Conservation (phyloP, 2,888 invertebrate species). For the Trissolcus brochymenae region DNA sequence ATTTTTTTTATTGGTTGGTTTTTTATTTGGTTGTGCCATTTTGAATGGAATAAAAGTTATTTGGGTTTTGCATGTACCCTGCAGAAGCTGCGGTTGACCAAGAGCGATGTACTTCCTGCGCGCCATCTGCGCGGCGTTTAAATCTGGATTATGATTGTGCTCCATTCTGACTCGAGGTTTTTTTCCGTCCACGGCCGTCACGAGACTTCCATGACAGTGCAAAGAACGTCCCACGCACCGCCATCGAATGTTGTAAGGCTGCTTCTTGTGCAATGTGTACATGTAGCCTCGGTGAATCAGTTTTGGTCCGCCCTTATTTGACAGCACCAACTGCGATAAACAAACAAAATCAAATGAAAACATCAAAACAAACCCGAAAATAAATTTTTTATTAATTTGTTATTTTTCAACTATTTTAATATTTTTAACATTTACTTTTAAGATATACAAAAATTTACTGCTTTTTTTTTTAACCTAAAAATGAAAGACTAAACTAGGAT, state of each 20-base stretch:
- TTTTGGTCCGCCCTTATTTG: constrained; percentile 77
- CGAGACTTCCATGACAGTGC: constrained; percentile 76
- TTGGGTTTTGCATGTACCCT: constrained; percentile 29
- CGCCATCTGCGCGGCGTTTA: constrained; percentile 74
- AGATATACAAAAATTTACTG: no score
- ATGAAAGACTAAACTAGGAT: neutral
- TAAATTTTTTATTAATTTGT: no score
- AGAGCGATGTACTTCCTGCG: constrained; percentile 69
- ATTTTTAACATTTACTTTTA: no score
- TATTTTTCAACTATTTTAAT: no score
- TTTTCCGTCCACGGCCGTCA: constrained; percentile 74
- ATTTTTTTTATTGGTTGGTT: neutral
- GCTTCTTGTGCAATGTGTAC: constrained; percentile 77
- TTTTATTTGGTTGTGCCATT: neutral
- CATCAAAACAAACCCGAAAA: no score
- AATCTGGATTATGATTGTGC: constrained; percentile 77
- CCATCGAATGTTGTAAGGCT: constrained; percentile 76
- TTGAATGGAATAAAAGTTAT: no score
- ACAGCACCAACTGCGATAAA: constrained; percentile 68
- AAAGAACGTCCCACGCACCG: constrained; percentile 76
- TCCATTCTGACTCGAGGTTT: constrained; percentile 74
- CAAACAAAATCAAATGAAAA: no score
- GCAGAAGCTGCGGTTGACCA: constrained; percentile 60
- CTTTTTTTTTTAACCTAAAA: neutral
- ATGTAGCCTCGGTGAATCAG: constrained; percentile 77